These are phyloP conservation scores for Xestia sexstrigata DNA, from an alignment of 2,888 invertebrate genomes.

Conservation along the genomic window DNA sequence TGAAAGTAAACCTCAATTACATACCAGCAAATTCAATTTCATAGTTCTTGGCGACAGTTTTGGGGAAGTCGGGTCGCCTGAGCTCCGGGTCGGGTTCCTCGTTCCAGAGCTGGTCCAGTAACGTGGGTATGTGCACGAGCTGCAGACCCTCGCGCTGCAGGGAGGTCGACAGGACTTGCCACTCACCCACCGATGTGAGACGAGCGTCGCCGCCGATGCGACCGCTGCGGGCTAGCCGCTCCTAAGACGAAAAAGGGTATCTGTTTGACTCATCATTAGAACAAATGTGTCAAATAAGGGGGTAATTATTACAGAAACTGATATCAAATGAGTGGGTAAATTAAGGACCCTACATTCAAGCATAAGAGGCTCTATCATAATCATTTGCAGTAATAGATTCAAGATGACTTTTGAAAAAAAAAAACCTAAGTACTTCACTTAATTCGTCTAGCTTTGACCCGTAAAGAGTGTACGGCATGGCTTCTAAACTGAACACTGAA, in stretches of 20 bases:
- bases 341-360: background rate
- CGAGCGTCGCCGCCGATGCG: conserved; percentile 94
- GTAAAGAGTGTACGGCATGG: too few relatives aligned
- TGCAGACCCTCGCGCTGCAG: conserved; percentile 89
- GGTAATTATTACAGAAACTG: background rate
- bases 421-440: background rate
- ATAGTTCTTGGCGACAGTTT: conserved; percentile 92
- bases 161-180: conserved; percentile 91
- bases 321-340: background rate
- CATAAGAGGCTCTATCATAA: background rate
- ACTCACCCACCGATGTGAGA: conserved; percentile 92
- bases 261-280: background rate
- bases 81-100: conserved; percentile 81
- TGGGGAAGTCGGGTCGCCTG: conserved; percentile 90
- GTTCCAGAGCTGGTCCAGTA: conserved; percentile 95
- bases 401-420: background rate
- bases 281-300: background rate
- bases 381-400: background rate
- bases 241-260: conserved; percentile 67
- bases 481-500: background rate
- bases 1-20: conserved; percentile 16
- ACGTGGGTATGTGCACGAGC: conserved; percentile 92
- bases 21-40: conserved; percentile 90
- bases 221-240: conserved; percentile 83
- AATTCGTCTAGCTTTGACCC: background rate